phyloP scores from a whole-genome alignment of 2,888 invertebrate genomes.

The Ophion ellenae region DNA sequence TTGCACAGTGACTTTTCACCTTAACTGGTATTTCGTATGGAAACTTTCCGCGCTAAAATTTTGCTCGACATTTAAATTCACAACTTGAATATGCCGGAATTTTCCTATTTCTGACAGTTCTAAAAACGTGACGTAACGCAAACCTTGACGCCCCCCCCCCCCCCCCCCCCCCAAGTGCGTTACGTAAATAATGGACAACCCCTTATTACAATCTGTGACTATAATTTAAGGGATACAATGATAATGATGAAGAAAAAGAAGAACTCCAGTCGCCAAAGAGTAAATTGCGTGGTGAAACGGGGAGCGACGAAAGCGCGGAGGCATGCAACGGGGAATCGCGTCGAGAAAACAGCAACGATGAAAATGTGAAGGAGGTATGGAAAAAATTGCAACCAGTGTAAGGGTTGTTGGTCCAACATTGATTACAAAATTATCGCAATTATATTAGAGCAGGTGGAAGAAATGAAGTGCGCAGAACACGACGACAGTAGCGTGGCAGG shows the following conservation, averaged over 20 bases:
- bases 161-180: no score
- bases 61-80: no score
- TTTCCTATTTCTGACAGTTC: no score
- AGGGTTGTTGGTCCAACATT: constrained; percentile 18
- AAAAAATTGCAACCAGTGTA: constrained; percentile 27
- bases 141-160: not conserved
- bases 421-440: constrained; percentile 23
- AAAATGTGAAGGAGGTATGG: constrained; percentile 25
- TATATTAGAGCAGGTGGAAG: constrained; percentile 35
- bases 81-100: no score
- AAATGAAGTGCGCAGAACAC: constrained; percentile 27
- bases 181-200: not conserved
- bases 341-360: constrained; percentile 22
- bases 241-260: constrained; percentile 16
- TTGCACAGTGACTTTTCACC: no score
- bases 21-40: no score
- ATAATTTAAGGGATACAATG: constrained; percentile 24
- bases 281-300: constrained; percentile 12
- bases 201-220: constrained; percentile 9
- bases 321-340: constrained; percentile 18
- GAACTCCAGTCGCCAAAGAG: not conserved
- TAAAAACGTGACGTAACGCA: constrained; percentile 1
- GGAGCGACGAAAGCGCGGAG: constrained; percentile 3
- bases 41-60: no score
- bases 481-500: constrained; percentile 12